A percentile compares a stretch with the other conserved stretches of the same genome.
phyloP scores from a whole-genome alignment of 2,888 invertebrate genomes.

The Tipula lateralis region DNA sequence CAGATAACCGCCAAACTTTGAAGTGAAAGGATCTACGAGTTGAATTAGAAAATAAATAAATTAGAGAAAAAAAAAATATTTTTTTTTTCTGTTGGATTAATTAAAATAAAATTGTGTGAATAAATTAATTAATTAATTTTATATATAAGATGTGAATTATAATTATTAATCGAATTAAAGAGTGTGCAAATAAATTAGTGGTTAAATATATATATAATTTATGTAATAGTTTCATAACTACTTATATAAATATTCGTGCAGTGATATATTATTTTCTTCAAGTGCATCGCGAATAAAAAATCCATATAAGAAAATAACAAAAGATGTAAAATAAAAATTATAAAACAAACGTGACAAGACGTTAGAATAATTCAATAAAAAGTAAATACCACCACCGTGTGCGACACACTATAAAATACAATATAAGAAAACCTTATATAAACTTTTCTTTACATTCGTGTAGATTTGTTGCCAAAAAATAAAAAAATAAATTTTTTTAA shows the following conservation, averaged over 20 bases:
- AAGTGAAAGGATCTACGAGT: conserved; percentile 36
- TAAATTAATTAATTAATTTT: conserved; percentile 24
- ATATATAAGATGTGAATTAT: neutral
- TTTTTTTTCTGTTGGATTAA: no score
- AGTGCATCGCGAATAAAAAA: neutral
- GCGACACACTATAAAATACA: conserved; percentile 6
- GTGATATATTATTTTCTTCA: neutral
- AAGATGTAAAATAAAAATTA: neutral
- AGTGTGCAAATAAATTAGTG: conserved; percentile 5
- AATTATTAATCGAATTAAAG: neutral
- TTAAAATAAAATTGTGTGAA: neutral
- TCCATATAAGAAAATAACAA: neutral
- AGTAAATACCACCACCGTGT: neutral
- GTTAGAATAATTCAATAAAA: conserved; percentile 3
- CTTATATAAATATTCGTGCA: neutral
- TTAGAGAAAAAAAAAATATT: neutral
- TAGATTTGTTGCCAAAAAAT: neutral
- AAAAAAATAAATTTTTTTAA: no score
- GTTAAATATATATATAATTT: neutral
- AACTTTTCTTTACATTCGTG: neutral
- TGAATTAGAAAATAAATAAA: neutral
- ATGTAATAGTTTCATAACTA: neutral
- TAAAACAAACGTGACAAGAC: conserved; percentile 28
- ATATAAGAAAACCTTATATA: neutral
- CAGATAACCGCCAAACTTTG: conserved; percentile 36